Evolutionary conservation across 1,140 invertebrate species (phyloP).

Genomic region (Linepithema humile): DNA sequence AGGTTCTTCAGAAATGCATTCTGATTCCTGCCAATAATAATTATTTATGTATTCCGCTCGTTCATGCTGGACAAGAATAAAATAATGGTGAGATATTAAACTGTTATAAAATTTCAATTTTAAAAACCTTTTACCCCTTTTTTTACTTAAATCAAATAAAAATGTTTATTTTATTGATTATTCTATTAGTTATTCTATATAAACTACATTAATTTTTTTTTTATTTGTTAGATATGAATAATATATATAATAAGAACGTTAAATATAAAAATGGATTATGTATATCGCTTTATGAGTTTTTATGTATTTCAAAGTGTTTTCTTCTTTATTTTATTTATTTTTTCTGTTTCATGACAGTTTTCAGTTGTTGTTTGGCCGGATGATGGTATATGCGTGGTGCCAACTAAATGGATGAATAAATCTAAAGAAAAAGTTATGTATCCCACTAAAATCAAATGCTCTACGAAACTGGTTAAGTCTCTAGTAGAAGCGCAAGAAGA

Average conservation of each 20-base stretch:
- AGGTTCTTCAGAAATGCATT: not conserved
- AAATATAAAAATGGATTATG: not conserved
- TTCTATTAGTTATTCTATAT: not conserved
- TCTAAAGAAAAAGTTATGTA: conserved; percentile 9
- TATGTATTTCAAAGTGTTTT: no score
- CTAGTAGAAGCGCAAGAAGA: conserved; percentile 19
- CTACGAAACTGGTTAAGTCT: conserved; percentile 14
- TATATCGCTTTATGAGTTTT: no score
- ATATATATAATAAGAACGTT: not conserved
- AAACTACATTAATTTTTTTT: not conserved
- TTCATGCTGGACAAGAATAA: not conserved
- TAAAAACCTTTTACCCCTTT: not conserved
- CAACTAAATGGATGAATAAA: conserved; percentile 18
- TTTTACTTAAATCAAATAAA: not conserved
- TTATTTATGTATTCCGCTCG: not conserved
- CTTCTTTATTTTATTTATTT: not conserved
- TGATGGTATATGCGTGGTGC: conserved; percentile 1
- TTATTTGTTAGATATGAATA: not conserved
- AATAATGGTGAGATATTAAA: no score
- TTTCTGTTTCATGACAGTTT: not conserved
- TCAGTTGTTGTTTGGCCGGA: conserved; percentile 11
- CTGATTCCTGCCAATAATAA: not conserved
- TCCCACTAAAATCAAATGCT: not conserved
- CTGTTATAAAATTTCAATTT: no score
- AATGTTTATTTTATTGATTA: no score